Evolutionary conservation across 2,888 invertebrate species (phyloP).

Genomic region (Priocnemis perturbator): DNA sequence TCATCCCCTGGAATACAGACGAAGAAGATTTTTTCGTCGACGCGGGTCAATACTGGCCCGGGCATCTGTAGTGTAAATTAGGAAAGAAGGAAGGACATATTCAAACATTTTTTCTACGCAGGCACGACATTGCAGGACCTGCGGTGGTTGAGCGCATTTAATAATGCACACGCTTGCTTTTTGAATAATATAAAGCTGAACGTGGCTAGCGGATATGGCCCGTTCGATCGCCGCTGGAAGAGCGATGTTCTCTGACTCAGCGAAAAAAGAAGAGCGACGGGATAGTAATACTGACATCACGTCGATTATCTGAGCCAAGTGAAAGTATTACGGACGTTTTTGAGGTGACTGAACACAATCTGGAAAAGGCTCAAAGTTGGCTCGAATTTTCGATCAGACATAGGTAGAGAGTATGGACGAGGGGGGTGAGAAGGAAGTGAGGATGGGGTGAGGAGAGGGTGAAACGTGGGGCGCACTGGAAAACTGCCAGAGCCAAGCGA

Average conservation of each 20-base stretch:
- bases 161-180: background rate
- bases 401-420: slow-evolving; percentile 3
- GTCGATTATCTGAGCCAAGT: slow-evolving; percentile 30
- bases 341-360: slow-evolving; percentile 44
- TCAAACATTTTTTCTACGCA: background rate
- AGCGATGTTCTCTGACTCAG: slow-evolving; percentile 12
- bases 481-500: slow-evolving; percentile 51
- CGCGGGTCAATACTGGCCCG: too few species aligned
- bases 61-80: too few species aligned
- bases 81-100: too few species aligned
- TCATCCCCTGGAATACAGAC: background rate
- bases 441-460: slow-evolving; percentile 5
- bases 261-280: background rate
- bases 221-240: slow-evolving; percentile 2
- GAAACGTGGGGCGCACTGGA: slow-evolving; percentile 41
- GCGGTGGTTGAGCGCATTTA: background rate
- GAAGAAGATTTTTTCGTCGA: too few species aligned
- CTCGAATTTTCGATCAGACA: slow-evolving; percentile 46
- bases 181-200: slow-evolving; percentile 3
- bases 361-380: slow-evolving; percentile 43
- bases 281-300: slow-evolving; percentile 25
- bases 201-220: background rate
- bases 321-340: slow-evolving; percentile 27
- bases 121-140: background rate
- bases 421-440: slow-evolving; percentile 6